These are phyloP conservation scores for Campoletis raptor DNA, from an alignment of 2,888 invertebrate species.

Conservation along the genomic window DNA sequence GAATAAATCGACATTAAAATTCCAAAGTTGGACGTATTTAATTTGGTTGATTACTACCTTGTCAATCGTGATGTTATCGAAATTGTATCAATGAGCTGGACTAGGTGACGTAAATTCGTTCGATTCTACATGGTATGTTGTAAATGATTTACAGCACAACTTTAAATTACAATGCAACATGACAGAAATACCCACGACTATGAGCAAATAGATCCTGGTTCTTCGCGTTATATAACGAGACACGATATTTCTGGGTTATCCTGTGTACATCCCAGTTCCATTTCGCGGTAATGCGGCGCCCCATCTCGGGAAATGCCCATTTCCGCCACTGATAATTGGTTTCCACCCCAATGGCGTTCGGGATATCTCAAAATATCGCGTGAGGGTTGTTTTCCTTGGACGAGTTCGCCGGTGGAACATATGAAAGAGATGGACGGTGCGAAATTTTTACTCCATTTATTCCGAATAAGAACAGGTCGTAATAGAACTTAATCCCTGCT, in stretches of 20 bases:
- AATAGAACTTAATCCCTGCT: not conserved
- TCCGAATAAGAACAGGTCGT: slow-evolving; percentile 11
- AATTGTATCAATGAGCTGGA: not conserved
- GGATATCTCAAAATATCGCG: slow-evolving; percentile 53
- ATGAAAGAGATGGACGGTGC: not conserved
- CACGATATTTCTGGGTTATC: slow-evolving; percentile 40
- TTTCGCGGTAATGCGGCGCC: slow-evolving; percentile 59
- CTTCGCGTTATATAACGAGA: slow-evolving; percentile 30
- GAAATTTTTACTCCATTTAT: slow-evolving; percentile 11
- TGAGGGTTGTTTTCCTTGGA: slow-evolving; percentile 50
- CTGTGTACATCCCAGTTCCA: slow-evolving; percentile 52
- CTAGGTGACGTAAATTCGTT: slow-evolving; percentile 9
- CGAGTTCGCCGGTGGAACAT: slow-evolving; percentile 24
- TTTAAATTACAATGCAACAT: slow-evolving; percentile 20
- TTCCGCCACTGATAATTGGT: slow-evolving; percentile 64
- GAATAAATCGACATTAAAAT: not conserved
- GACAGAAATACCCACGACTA: slow-evolving; percentile 16
- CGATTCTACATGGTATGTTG: slow-evolving; percentile 23
- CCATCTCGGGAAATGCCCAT: slow-evolving; percentile 63
- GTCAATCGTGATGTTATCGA: not conserved
- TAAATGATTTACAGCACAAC: slow-evolving; percentile 27
- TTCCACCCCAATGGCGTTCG: slow-evolving; percentile 47
- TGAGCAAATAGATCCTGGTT: slow-evolving; percentile 42
- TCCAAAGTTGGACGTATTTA: not conserved
- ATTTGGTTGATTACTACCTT: not conserved